A percentile compares a stretch with the other conserved stretches of the same genome.
Conservation (phyloP, 2,113 vertebrate genomes). For the Mustela lutreola region DNA sequence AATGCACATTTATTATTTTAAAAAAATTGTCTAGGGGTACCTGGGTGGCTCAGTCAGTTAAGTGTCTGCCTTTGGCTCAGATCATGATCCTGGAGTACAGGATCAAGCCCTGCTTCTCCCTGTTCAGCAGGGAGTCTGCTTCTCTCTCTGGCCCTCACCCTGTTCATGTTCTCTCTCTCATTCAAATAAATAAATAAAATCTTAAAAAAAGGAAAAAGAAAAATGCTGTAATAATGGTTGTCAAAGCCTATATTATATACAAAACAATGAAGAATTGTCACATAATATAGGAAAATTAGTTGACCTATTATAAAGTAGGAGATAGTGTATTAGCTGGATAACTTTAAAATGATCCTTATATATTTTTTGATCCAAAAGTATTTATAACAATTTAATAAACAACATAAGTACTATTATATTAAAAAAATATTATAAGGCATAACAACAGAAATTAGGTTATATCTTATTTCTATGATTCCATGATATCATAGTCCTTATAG, state of each 20-base stretch:
- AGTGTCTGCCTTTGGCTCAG: not conserved
- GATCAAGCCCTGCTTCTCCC: no score
- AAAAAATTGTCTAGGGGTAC: not conserved
- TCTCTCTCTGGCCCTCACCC: not conserved
- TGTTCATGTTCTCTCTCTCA: no score
- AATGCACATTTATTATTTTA: constrained; percentile 42
- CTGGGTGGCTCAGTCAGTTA: not conserved
- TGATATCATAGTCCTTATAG: not conserved
- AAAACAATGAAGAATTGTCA: constrained; percentile 51
- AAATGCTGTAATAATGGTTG: constrained; percentile 26
- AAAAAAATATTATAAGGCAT: constrained; percentile 3
- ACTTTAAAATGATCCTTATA: not conserved
- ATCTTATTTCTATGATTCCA: constrained; percentile 28
- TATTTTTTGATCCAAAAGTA: constrained; percentile 31
- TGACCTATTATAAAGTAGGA: constrained; percentile 5
- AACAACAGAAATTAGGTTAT: constrained; percentile 20
- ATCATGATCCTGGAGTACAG: not conserved
- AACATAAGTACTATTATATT: not conserved
- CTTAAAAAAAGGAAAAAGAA: no score
- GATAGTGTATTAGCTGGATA: not conserved
- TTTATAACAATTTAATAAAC: constrained; percentile 59
- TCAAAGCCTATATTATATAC: not conserved
- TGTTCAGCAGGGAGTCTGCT: not conserved
- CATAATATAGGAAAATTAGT: constrained; percentile 19
- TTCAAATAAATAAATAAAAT: no score